Base-by-base conservation (phyloP, 2,888 invertebrate species). In the Antheraea yamamai region DNA sequence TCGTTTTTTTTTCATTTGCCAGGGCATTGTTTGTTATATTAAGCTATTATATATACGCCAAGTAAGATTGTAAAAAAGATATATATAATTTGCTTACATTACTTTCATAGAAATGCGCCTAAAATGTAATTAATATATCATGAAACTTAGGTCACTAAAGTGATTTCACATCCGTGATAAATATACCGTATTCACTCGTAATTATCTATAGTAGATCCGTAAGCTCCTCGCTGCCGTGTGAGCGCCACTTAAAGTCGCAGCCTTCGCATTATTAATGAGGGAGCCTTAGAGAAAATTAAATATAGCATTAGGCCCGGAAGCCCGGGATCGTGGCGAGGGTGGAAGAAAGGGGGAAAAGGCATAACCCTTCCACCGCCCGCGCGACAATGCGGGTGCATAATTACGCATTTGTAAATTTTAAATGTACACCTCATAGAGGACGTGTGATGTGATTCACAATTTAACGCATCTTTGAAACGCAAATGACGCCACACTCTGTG, bases 361-460 rank as follows among this genome's bases (percentile, higher is more conserved):
- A 83, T 89, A 93, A 92, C 94, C 94, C 92, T 92, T 92, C 87
- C 87, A 84, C 82, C 86, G 79, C 83, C 81, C 87, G 88, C 89
- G 90, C 93, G 93, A 94, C 94, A 94, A 94, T 94, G 92, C 94
- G 94, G 94, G 94, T 92, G 94, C 94, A 94, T 95, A 95, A 95
- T 94, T 94, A 95, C 94, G 94, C 94, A 94, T 95, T 94, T 95
- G 94, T 95, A 94, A 92, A 95, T 95, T 94, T 94, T 94, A 94
- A 94, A 95, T 94, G 94, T 92, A 92, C 91, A 91, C 92, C 90
- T 92, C 92, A 91, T 91, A 92, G 87, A 91, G 89, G 89, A 93
- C 93, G 92, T 93, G 94, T 88, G 92, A 87, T 91, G 94, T 93
- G 93, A 94, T 94, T 94, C 92, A 90, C 90, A 92, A 91, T 91